Percentiles rank a stretch among this genome's conserved stretches.
These are phyloP conservation scores for Barypeithes pellucidus DNA, from an alignment of 2,888 invertebrate species.

Conservation along the genomic window DNA sequence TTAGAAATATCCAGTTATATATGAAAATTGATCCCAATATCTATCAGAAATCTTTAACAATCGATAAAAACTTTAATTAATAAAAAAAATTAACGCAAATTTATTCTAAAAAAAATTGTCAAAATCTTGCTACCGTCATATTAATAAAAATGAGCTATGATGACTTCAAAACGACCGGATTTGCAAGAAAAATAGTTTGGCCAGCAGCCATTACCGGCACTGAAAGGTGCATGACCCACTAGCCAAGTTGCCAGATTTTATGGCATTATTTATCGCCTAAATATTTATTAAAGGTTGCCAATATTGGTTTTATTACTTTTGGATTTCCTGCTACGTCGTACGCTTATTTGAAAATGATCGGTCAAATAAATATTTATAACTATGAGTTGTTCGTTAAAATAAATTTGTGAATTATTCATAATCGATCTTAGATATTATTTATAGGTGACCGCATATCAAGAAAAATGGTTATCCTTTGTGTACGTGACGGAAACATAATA, in stretches of 20 bases:
- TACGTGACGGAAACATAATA: too few species aligned
- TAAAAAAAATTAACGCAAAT: too few species aligned
- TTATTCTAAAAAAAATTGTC: too few species aligned
- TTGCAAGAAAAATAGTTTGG: slow-evolving; percentile 22
- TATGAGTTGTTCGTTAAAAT: not conserved
- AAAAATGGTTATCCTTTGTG: too few species aligned
- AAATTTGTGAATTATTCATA: not conserved
- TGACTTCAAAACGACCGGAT: not conserved
- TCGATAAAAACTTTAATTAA: too few species aligned
- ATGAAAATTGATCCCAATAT: too few species aligned
- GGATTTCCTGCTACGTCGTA: not conserved
- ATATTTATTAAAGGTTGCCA: slow-evolving; percentile 6
- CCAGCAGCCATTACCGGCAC: slow-evolving; percentile 5
- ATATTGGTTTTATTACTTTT: slow-evolving; percentile 7
- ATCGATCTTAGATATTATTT: too few species aligned
- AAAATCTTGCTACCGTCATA: too few species aligned
- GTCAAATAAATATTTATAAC: not conserved
- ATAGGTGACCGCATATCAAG: too few species aligned
- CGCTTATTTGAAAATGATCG: not conserved
- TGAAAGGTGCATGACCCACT: slow-evolving; percentile 26
- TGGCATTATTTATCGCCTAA: not conserved
- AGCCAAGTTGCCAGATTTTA: slow-evolving; percentile 20
- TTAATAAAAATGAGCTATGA: too few species aligned
- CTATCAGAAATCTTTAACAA: too few species aligned
- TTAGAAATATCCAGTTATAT: too few species aligned